Percentiles rank a stretch among this genome's conserved stretches.
Conservation (phyloP, 2,888 invertebrate genomes). For the Patella depressa region DNA sequence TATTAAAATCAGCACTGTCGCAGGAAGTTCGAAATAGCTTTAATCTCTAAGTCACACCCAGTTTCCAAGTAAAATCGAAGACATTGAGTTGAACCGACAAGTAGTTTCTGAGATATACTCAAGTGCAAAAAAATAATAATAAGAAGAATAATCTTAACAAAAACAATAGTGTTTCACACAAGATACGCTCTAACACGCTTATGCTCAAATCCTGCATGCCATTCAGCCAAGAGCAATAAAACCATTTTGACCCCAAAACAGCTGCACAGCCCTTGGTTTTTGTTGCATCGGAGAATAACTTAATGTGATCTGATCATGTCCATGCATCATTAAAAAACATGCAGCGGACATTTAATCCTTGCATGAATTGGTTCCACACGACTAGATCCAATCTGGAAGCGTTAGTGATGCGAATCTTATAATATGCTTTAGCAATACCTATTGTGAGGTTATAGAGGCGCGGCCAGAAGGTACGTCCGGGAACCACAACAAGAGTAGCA, state of each 20-base stretch:
- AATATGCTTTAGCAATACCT: too few species aligned
- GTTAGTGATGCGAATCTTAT: neutral
- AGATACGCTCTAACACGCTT: constrained; percentile 3
- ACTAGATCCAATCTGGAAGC: neutral
- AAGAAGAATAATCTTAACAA: too few species aligned
- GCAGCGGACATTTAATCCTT: neutral
- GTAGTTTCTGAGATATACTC: too few species aligned
- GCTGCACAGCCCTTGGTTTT: constrained; percentile 3
- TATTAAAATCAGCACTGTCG: too few species aligned
- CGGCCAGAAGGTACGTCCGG: too few species aligned
- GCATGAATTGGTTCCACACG: neutral
- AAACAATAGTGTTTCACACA: neutral
- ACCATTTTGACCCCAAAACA: neutral
- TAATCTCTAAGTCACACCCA: too few species aligned
- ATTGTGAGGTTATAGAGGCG: too few species aligned
- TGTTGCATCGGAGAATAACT: constrained; percentile 14
- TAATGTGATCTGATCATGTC: neutral
- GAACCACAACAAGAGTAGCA: too few species aligned
- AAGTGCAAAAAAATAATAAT: too few species aligned
- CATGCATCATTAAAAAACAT: constrained; percentile 3
- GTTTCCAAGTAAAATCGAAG: too few species aligned
- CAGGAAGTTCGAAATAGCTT: too few species aligned
- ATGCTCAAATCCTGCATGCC: constrained; percentile 3
- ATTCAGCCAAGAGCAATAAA: neutral
- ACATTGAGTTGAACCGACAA: too few species aligned